phyloP scores from a whole-genome alignment of 2,797 vertebrate species.

The Ficedula albicollis region DNA sequence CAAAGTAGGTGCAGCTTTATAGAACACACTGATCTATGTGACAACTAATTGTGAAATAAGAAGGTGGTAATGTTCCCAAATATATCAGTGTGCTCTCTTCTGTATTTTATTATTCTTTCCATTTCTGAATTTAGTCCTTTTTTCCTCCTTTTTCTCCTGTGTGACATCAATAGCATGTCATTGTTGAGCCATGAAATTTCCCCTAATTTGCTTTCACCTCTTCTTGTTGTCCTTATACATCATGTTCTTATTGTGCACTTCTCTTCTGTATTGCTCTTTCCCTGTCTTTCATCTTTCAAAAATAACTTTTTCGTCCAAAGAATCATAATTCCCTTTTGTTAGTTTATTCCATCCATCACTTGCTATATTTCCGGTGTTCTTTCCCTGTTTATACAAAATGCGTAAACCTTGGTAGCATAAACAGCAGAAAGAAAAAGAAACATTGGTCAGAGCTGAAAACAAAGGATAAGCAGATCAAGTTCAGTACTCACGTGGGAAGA shows the following conservation, averaged over 20 bases:
- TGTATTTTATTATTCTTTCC: conserved; percentile 2
- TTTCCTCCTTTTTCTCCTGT: not conserved
- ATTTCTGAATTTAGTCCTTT: not conserved
- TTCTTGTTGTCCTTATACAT: not conserved
- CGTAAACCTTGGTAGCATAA: not conserved
- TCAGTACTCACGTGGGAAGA: not conserved
- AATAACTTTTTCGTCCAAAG: not conserved
- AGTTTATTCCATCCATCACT: not conserved
- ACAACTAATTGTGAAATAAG: conserved; percentile 45
- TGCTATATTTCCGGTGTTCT: not conserved
- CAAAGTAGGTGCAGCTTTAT: not conserved
- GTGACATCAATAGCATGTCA: not conserved
- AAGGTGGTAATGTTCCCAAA: not conserved
- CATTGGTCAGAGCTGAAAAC: not conserved
- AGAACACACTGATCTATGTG: conserved; percentile 25
- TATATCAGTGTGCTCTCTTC: not conserved
- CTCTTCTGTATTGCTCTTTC: not conserved
- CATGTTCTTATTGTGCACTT: not conserved
- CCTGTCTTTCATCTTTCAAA: not conserved
- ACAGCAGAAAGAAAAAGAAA: not conserved
- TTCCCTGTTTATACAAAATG: not conserved
- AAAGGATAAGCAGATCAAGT: not conserved
- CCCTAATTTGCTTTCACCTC: not conserved
- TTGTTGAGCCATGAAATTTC: not conserved
- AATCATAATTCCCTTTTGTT: not conserved